Percentiles rank a stretch among this genome's conserved stretches.
phyloP scores from a whole-genome alignment of 2,797 vertebrate genomes.

The Coreius guichenoti region DNA sequence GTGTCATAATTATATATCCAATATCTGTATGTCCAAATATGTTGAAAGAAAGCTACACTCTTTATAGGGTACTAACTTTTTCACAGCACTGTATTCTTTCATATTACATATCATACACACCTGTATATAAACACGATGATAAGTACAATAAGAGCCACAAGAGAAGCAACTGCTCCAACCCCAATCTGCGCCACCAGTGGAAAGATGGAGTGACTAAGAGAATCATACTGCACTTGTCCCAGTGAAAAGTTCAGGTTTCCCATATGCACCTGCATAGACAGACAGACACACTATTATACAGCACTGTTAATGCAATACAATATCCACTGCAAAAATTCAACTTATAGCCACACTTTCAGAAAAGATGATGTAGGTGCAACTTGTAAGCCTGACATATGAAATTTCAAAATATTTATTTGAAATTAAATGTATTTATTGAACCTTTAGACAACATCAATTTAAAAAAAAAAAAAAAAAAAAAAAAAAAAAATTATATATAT shows the following conservation, averaged over 20 bases:
- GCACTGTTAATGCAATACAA: not conserved
- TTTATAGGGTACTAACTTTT: not conserved
- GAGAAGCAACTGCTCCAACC: conserved; percentile 89
- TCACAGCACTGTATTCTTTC: not conserved
- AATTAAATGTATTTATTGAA: too few species aligned
- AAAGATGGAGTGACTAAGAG: conserved; percentile 88
- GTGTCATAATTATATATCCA: not conserved
- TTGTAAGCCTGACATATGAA: not conserved
- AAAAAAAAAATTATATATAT: too few species aligned
- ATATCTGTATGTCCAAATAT: not conserved
- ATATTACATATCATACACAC: conserved; percentile 67
- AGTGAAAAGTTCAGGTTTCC: conserved; percentile 92
- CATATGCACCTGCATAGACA: conserved; percentile 90
- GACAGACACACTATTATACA: not conserved
- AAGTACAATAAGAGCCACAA: conserved; percentile 92
- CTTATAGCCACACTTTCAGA: not conserved
- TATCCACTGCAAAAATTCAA: not conserved
- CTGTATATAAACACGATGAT: conserved; percentile 97
- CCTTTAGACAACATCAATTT: too few species aligned
- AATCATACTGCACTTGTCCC: conserved; percentile 92
- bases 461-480: too few species aligned
- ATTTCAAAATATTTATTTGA: too few species aligned
- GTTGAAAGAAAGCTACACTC: not conserved
- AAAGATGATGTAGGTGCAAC: not conserved
- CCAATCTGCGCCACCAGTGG: conserved; percentile 94